Evolutionary conservation across 2,797 vertebrate genomes (phyloP).

Genomic region (Acestrorhynchus altus): DNA sequence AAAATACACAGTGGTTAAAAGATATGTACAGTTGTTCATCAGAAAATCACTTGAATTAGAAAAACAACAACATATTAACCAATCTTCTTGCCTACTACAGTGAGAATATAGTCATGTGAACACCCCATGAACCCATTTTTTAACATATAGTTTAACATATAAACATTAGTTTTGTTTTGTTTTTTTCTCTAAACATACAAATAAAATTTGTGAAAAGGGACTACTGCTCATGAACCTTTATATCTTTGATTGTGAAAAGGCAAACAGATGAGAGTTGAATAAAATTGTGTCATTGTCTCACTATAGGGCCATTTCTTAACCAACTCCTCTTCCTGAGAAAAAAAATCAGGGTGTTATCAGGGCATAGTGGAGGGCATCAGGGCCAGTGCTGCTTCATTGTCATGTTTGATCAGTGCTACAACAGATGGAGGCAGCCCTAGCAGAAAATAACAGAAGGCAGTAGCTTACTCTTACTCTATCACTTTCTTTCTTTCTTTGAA

Average conservation of each 20-base stretch:
- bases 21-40: constrained; percentile 36
- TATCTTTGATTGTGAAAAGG: no score
- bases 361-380: background rate
- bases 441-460: constrained; percentile 58
- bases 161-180: no score
- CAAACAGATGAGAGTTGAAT: no score
- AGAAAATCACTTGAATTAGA: constrained; percentile 29
- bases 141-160: no score
- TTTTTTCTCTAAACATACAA: no score
- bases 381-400: constrained; percentile 53
- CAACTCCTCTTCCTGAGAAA: background rate
- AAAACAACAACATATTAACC: no score
- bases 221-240: no score
- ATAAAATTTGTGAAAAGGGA: no score
- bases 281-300: no score
- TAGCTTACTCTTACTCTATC: constrained; percentile 35
- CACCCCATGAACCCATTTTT: no score
- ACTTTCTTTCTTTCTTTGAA: constrained; percentile 3
- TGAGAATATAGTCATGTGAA: no score
- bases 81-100: no score
- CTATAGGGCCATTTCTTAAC: background rate
- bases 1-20: constrained; percentile 53
- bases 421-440: constrained; percentile 66
- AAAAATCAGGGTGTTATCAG: background rate
- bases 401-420: constrained; percentile 68